Evolutionary conservation across 2,113 vertebrate genomes (phyloP).

Genomic region (Rhinolophus ferrumequinum): DNA sequence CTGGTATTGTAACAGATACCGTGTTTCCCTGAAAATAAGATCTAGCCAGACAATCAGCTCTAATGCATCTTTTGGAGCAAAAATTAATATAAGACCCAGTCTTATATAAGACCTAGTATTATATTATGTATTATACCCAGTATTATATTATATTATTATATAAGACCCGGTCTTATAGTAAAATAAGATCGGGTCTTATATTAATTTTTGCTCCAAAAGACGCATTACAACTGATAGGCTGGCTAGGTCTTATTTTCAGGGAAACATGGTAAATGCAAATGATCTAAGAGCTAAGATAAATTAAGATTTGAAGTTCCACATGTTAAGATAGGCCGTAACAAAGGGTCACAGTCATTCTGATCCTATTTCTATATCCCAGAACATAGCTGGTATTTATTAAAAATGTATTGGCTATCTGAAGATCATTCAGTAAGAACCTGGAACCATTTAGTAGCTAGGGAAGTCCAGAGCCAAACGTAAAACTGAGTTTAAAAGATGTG

Average conservation of each 20-base stretch:
- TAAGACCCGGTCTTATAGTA: no score
- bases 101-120: no score
- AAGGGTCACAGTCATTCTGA: background rate
- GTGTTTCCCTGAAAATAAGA: no score
- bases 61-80: no score
- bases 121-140: no score
- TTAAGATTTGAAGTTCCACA: background rate
- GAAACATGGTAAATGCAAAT: background rate
- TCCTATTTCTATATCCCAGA: background rate
- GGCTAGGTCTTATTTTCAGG: no score
- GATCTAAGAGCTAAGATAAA: background rate
- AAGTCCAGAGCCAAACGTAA: background rate
- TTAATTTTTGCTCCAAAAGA: no score
- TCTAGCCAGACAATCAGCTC: no score
- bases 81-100: no score
- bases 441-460: background rate
- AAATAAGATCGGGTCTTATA: no score
- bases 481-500: background rate
- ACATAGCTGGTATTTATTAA: background rate
- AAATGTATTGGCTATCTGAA: background rate
- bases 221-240: no score
- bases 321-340: slow-evolving; percentile 19
- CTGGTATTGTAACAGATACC: background rate
- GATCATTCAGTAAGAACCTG: background rate
- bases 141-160: no score